Base-by-base conservation (phyloP, 2,888 invertebrate genomes). In the Lacanobia wlatinum region DNA sequence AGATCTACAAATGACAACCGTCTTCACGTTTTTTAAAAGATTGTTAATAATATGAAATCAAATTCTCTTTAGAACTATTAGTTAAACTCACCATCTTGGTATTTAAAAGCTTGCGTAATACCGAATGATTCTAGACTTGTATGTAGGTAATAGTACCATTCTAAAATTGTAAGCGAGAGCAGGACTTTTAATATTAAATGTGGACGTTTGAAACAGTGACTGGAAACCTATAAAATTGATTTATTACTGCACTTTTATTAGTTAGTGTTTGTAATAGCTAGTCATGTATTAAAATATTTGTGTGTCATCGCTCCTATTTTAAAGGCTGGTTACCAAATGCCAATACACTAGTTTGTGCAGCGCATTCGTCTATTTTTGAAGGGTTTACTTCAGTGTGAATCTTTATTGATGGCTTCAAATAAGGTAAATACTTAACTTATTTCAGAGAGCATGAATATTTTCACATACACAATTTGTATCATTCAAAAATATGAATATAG, bases 161-260 rank as follows among this genome's bases (percentile, higher is more conserved):
- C 38, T 62, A 43, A 75, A 53, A 68, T 53, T 48, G n/a, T 16
- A 40, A 62, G 2, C 34, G 3, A 2, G 1, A 8, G 21, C 28
- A 2, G 3, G 9, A 55, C 43, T 62, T 23, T n/a, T 18, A 18
- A 34, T 10, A 58, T 58, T 18, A 55, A 38, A 52, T 23, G 8
- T 3, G 55, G 55, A 18, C n/a, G 21, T 53, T 34, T 3, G 7
- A 9, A 34, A 59, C 48, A 34, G 46, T 48, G n/a, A 48, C 14
- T 46, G 23, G 34, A 61, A 55, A 64, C 61, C 40, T 34, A 53
- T 72, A 43, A 61, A 62, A 6, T 16, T 40, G 5, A 62, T 71
- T 77, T 71, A 77, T 71, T 52, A 46, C 60, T 34, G 7, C 3
- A 48, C 18, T 61, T 38, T 52, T 48, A 55, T 48, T 61, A 56